Percentiles rank a stretch among this genome's conserved stretches.
Evolutionary conservation across 2,113 vertebrate species (phyloP).

Genomic region (Circaetus gallicus): DNA sequence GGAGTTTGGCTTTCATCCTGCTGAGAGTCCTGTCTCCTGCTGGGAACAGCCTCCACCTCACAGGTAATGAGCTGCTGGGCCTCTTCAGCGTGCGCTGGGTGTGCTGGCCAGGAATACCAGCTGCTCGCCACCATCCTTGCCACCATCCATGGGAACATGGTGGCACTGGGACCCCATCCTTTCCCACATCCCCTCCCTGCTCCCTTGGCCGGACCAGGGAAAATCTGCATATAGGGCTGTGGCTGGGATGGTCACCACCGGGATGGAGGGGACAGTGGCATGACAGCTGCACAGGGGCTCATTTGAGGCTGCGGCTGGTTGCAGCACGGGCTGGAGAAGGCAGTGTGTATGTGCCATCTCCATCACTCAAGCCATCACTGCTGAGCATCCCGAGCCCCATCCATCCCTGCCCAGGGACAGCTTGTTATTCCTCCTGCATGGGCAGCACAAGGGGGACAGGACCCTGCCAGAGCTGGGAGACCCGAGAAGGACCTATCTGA

Average conservation of each 20-base stretch:
- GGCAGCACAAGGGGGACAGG: not conserved
- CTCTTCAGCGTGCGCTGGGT: not conserved
- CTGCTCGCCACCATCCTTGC: not conserved
- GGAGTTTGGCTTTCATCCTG: conserved; percentile 55
- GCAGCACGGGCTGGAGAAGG: not conserved
- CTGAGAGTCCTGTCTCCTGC: conserved; percentile 32
- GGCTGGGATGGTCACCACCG: not conserved
- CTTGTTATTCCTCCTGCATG: not conserved
- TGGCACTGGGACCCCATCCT: not conserved
- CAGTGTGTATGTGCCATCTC: not conserved
- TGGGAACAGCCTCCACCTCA: not conserved
- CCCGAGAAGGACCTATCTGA: not conserved
- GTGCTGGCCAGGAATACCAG: not conserved
- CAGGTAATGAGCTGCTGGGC: conserved; percentile 7
- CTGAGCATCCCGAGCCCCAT: not conserved
- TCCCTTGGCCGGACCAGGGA: not conserved
- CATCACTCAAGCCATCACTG: not conserved
- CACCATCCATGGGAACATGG: not conserved
- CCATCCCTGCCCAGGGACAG: not conserved
- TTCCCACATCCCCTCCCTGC: not conserved
- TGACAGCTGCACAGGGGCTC: not conserved
- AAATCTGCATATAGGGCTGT: not conserved
- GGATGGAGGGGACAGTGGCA: not conserved
- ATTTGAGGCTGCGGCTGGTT: not conserved
- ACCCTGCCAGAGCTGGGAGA: not conserved